Conservation (phyloP, 2,113 vertebrate species). For the Aleadryas rufinucha region DNA sequence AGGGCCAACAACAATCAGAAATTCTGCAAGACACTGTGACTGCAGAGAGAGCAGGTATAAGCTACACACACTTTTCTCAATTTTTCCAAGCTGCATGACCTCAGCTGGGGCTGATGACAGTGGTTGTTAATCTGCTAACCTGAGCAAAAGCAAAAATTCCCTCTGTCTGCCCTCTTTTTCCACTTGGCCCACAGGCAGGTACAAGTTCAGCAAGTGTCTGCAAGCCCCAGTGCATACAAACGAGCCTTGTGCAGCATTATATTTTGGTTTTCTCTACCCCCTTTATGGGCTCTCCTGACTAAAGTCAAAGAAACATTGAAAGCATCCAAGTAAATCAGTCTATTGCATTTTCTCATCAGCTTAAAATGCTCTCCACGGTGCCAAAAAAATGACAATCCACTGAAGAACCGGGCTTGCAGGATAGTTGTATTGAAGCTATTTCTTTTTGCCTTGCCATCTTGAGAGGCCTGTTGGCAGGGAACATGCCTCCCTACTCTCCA, state of each 20-base stretch:
- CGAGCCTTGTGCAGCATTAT: conserved; percentile 29
- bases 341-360: conserved; percentile 40
- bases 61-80: neutral
- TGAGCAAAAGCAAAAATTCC: neutral
- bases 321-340: conserved; percentile 60
- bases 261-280: conserved; percentile 1
- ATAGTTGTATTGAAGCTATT: conserved; percentile 18
- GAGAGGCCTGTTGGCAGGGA: conserved; percentile 10
- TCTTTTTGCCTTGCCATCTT: conserved; percentile 9
- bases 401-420: neutral
- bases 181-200: neutral
- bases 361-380: neutral
- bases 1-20: neutral
- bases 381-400: conserved; percentile 51
- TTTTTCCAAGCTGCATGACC: neutral
- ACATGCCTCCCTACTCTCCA: neutral
- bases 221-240: conserved; percentile 47
- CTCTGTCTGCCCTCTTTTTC: neutral
- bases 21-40: neutral
- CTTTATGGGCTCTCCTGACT: conserved; percentile 4
- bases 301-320: conserved; percentile 47
- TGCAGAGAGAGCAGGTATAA: neutral
- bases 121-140: neutral
- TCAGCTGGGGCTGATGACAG: neutral
- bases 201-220: neutral